A percentile compares a stretch with the other conserved stretches of the same genome.
Conservation (phyloP, 2,888 invertebrate genomes). For the Acanthosepion pharaonis region DNA sequence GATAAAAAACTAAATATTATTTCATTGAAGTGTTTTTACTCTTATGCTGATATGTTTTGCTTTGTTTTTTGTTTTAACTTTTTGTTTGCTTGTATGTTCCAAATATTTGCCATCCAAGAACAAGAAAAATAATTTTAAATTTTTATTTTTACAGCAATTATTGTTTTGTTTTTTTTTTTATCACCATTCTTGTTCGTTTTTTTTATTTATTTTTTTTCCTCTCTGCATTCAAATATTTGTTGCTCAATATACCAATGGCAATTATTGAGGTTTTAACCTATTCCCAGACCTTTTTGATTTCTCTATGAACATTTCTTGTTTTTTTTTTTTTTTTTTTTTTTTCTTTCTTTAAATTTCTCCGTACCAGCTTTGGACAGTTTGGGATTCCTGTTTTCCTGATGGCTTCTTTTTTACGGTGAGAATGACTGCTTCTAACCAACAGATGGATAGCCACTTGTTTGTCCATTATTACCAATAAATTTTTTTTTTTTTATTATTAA, state of each 20-base stretch:
- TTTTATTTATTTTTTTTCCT: neutral
- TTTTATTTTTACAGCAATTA: neutral
- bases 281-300: neutral
- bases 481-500: neutral
- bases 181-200: neutral
- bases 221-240: neutral
- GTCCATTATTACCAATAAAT: neutral
- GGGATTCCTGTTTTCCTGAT: conserved; percentile 13
- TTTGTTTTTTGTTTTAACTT: neutral
- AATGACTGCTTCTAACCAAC: neutral
- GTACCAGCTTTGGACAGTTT: neutral
- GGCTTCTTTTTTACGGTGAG: neutral
- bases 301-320: neutral
- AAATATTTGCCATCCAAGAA: neutral
- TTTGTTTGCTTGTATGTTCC: neutral
- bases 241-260: neutral
- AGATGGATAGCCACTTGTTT: neutral
- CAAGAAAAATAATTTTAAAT: neutral
- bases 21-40: no score
- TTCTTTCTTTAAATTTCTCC: neutral
- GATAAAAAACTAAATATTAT: no score
- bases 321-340: neutral
- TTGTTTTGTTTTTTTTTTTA: neutral
- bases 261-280: neutral
- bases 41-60: no score